phyloP scores from a whole-genome alignment of 2,888 invertebrate species.

The Ormyrus rosae region DNA sequence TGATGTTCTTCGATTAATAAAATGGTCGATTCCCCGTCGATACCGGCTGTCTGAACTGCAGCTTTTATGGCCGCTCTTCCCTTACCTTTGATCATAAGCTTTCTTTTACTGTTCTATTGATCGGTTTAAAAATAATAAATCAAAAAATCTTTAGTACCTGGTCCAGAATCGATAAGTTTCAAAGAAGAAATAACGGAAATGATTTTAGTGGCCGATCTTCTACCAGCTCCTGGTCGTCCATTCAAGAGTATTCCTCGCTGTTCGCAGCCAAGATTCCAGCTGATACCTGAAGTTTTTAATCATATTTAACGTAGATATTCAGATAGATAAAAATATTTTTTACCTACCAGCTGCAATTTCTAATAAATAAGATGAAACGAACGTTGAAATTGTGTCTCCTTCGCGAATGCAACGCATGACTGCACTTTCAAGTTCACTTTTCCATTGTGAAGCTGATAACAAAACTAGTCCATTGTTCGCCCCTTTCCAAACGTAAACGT shows the following conservation, averaged over 20 bases:
- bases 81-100: constrained; percentile 78
- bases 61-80: constrained; percentile 90
- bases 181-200: constrained; percentile 66
- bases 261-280: constrained; percentile 70
- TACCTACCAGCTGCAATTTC: constrained; percentile 65
- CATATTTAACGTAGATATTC: constrained; percentile 1
- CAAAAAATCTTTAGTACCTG: constrained; percentile 60
- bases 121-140: too few species aligned
- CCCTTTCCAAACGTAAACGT: constrained; percentile 68
- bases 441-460: constrained; percentile 68
- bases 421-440: constrained; percentile 67
- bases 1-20: constrained; percentile 91
- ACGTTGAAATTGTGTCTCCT: constrained; percentile 68
- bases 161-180: constrained; percentile 70
- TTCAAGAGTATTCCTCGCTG: constrained; percentile 68
- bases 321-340: constrained; percentile 13
- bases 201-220: constrained; percentile 69
- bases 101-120: not conserved
- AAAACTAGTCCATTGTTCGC: constrained; percentile 61
- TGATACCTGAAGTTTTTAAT: constrained; percentile 62
- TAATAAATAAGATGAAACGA: constrained; percentile 68
- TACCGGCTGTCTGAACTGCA: constrained; percentile 86
- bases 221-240: constrained; percentile 72
- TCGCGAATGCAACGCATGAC: constrained; percentile 68
- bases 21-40: constrained; percentile 87